phyloP scores from a whole-genome alignment of 2,113 vertebrate genomes.

The Takifugu bimaculatus region DNA sequence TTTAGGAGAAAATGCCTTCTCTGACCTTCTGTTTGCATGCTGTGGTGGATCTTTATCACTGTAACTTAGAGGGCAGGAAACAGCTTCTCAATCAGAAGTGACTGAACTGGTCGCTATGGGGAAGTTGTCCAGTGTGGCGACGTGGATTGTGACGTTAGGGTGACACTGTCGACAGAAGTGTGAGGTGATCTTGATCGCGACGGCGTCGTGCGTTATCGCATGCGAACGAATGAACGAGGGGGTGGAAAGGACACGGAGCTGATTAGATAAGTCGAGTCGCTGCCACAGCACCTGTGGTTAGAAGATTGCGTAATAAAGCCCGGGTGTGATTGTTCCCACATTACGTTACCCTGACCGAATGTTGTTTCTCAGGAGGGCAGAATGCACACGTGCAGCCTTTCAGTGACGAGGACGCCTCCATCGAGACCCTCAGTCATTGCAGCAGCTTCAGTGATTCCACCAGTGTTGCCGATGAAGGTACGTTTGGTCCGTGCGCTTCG shows the following conservation, averaged over 20 bases:
- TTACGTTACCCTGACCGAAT: too few species aligned
- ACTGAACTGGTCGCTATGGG: too few species aligned
- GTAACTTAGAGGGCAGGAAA: too few species aligned
- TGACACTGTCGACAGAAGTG: constrained; percentile 7
- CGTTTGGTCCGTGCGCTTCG: background rate
- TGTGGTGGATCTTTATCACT: too few species aligned
- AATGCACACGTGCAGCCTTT: constrained; percentile 89
- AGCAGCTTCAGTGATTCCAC: constrained; percentile 91
- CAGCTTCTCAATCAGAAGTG: too few species aligned
- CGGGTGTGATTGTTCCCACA: too few species aligned
- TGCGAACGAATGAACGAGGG: constrained; percentile 1
- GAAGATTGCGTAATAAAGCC: constrained; percentile 31
- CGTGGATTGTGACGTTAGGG: too few species aligned
- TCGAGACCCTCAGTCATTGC: constrained; percentile 97
- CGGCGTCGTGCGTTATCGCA: background rate
- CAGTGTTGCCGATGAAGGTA: constrained; percentile 92
- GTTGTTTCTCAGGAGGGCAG: constrained; percentile 77
- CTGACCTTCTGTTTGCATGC: too few species aligned
- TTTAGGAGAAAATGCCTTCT: too few species aligned
- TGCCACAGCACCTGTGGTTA: constrained; percentile 18
- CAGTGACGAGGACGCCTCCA: constrained; percentile 95
- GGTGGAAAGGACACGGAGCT: background rate
- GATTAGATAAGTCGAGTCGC: constrained; percentile 45
- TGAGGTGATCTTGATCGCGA: constrained; percentile 12
- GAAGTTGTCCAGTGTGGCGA: too few species aligned